Evolutionary conservation across 2,797 vertebrate species (phyloP), one percentile per base, ranked within the genome.

Genomic region (Leptodactylus fallax): DNA sequence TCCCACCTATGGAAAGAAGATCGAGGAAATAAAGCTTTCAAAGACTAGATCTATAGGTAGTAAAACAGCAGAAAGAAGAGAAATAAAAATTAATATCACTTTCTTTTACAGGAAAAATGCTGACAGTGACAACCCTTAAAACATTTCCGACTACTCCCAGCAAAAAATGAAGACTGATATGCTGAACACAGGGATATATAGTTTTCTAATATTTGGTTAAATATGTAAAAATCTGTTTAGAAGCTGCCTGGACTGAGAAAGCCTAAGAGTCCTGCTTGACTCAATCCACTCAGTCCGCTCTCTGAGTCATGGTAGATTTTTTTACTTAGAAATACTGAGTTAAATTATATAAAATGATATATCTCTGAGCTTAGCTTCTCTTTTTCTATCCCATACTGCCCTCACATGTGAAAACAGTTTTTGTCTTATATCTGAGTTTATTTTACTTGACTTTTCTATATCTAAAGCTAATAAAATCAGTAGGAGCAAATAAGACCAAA

Each of bases 1-100:
- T 76, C 72, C 21, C 47, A 76, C 72, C 72, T 51, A 49, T 76
- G 36, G 21, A 47, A 74, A 76, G 19, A 51, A 47, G 72, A 76
- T 76, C 72, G 51, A 21, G 72, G 47, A n/a, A 49, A 76, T 19
- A 51, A 51, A 76, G 47, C 45, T 13, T 51, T 51, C 47, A 76
- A 1, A 45, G 47, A 76, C 45, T 51, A n/a, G 9, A 76, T 51
- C 21, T 51, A 7, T 3, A 51, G 0, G 19, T 16, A 49, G 45
- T 51, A n/a, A 61, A 61, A 6, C 7, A 13, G 7, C 21, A 6
- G 7, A 45, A 71, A 6, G 12, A 27, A 67, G 1, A 8, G 27
- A 16, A 71, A 45, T 71, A 1, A 71, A 71, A 71, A 71, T 71
- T 8, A 2, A 36, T 36, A 36, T 36, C 36, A 36, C 36, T 36